phyloP scores from a whole-genome alignment of 2,797 vertebrate species.

The Pipistrellus kuhlii region DNA sequence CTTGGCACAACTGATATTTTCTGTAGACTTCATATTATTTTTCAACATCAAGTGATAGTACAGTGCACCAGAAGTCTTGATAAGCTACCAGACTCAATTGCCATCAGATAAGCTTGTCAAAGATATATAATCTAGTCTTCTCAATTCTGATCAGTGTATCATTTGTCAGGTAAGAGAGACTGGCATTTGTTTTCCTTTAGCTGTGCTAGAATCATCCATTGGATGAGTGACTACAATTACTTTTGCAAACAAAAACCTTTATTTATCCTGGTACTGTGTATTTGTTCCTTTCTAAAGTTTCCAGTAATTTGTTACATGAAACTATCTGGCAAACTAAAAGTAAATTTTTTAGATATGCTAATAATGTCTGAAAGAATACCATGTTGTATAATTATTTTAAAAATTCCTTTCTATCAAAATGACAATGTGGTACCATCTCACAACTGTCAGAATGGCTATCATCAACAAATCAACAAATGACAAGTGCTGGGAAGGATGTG shows the following conservation, averaged over 20 bases:
- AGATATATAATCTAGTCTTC: not conserved
- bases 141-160: not conserved
- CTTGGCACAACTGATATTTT: not conserved
- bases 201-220: not conserved
- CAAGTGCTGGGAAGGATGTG: too few relatives aligned
- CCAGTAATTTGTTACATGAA: slow-evolving; percentile 56
- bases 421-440: too few relatives aligned
- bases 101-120: slow-evolving; percentile 8
- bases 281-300: slow-evolving; percentile 50
- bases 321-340: slow-evolving; percentile 26
- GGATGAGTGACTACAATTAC: slow-evolving; percentile 56
- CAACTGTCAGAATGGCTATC: too few relatives aligned
- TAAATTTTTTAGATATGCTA: not conserved
- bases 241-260: slow-evolving; percentile 62
- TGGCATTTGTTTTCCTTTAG: not conserved
- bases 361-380: not conserved
- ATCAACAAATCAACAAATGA: too few relatives aligned
- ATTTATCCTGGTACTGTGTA: not conserved
- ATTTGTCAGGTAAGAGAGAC: slow-evolving; percentile 30
- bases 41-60: not conserved
- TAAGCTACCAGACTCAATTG: not conserved
- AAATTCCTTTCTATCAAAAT: not conserved
- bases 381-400: not conserved
- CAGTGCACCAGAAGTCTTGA: not conserved
- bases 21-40: not conserved